phyloP scores from a whole-genome alignment of 1,140 invertebrate species.

The Drosophila ercepeae region DNA sequence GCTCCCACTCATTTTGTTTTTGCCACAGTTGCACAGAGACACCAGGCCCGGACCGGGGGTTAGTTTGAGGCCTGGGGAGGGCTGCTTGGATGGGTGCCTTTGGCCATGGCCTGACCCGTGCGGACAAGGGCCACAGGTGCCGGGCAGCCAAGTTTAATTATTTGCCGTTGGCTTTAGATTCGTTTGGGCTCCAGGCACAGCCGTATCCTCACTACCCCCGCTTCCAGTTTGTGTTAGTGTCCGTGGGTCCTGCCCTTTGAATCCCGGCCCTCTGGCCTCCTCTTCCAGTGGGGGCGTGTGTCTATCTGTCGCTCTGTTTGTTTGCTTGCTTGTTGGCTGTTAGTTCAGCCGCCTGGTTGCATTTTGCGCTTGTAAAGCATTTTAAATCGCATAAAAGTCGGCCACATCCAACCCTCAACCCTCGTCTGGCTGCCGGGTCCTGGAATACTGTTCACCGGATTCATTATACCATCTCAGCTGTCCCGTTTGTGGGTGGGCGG shows the following conservation, averaged over 20 bases:
- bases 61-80: background rate
- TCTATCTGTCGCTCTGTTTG: constrained; percentile 35
- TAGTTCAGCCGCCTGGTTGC: constrained; percentile 56
- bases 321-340: constrained; percentile 32
- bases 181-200: constrained; percentile 20
- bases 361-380: constrained; percentile 68
- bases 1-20: constrained; percentile 34
- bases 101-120: constrained; percentile 35
- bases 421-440: constrained; percentile 6
- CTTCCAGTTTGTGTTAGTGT: background rate
- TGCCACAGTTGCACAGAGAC: constrained; percentile 50
- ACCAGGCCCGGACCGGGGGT: background rate
- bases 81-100: constrained; percentile 8
- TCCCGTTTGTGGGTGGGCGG: constrained; percentile 6
- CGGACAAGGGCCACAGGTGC: constrained; percentile 67
- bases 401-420: constrained; percentile 16
- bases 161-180: constrained; percentile 60
- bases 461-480: constrained; percentile 53
- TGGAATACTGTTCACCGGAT: constrained; percentile 10
- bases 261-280: constrained; percentile 16
- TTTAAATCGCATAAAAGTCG: constrained; percentile 66
- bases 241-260: constrained; percentile 3
- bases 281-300: background rate
- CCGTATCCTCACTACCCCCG: too few relatives aligned
- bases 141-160: constrained; percentile 73